Percentiles rank a stretch among this genome's conserved stretches.
phyloP scores from a whole-genome alignment of 1,140 invertebrate genomes.

The Polyergus mexicanus region DNA sequence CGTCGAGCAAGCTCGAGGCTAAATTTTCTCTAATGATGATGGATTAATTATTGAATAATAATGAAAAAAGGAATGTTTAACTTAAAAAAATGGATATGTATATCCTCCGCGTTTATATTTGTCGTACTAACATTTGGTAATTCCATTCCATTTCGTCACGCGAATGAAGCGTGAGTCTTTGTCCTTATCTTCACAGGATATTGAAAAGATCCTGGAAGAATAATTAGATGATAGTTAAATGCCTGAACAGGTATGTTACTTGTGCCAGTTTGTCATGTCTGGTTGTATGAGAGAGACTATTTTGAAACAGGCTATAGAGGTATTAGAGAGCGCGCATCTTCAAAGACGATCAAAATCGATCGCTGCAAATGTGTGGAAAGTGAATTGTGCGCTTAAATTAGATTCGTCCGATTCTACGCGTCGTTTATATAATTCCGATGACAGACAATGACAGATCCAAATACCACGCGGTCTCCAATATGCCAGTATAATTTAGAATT shows the following conservation, averaged over 20 bases:
- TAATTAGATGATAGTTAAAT: slow-evolving; percentile 15
- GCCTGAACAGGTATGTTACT: neutral
- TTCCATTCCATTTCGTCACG: slow-evolving; percentile 21
- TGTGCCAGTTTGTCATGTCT: neutral
- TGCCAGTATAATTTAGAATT: slow-evolving; percentile 35
- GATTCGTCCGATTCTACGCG: neutral
- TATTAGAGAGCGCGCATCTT: neutral
- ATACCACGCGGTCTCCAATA: neutral
- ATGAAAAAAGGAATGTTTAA: neutral
- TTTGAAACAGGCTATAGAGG: neutral
- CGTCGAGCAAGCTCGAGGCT: neutral
- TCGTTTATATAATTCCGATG: neutral
- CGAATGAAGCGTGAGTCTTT: neutral
- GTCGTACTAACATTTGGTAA: slow-evolving; percentile 12
- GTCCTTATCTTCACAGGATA: neutral
- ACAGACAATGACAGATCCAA: neutral
- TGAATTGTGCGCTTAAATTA: neutral
- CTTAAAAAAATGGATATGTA: neutral
- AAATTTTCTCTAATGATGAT: slow-evolving; percentile 2
- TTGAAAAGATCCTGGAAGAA: neutral
- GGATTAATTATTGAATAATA: slow-evolving; percentile 1
- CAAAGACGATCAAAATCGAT: neutral
- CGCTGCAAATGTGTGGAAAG: neutral
- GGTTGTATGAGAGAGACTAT: neutral
- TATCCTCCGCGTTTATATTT: slow-evolving; percentile 11